Conservation (phyloP, 2,113 vertebrate species). For the Gymnarchus niloticus region DNA sequence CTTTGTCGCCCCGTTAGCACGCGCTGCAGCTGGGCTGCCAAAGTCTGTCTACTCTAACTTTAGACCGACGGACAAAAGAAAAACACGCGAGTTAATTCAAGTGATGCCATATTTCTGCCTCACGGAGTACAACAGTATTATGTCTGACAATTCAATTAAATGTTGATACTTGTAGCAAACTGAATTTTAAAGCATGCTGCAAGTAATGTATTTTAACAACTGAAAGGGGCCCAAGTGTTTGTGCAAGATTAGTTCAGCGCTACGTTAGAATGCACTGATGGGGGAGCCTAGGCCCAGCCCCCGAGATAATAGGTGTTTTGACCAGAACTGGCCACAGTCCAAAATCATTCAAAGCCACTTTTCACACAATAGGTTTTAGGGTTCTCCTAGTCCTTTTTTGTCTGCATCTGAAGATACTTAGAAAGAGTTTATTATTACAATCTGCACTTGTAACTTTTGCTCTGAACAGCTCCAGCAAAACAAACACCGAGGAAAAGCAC, state of each 20-base stretch:
- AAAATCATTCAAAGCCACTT: slow-evolving; percentile 17
- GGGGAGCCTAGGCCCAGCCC: background rate
- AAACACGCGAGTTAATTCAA: background rate
- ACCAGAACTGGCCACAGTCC: slow-evolving; percentile 19
- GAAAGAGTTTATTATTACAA: background rate
- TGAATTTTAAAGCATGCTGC: slow-evolving; percentile 11
- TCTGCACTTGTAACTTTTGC: background rate
- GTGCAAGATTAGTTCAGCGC: slow-evolving; percentile 10
- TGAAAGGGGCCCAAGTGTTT: slow-evolving; percentile 17
- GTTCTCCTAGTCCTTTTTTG: background rate
- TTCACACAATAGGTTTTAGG: slow-evolving; percentile 17
- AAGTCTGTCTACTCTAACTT: background rate
- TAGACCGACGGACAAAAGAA: background rate
- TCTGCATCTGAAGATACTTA: background rate
- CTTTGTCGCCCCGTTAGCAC: background rate
- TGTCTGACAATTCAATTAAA: slow-evolving; percentile 43
- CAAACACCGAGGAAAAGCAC: background rate
- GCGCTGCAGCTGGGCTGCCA: background rate
- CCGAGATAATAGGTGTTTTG: slow-evolving; percentile 23
- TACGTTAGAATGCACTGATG: slow-evolving; percentile 10
- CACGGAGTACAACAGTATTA: background rate
- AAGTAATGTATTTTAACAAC: slow-evolving; percentile 9
- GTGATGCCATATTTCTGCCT: background rate
- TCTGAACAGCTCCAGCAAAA: background rate
- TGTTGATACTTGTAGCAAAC: slow-evolving; percentile 29